Evolutionary conservation across 2,888 invertebrate species (phyloP).

Genomic region (Micoletzkya japonica): DNA sequence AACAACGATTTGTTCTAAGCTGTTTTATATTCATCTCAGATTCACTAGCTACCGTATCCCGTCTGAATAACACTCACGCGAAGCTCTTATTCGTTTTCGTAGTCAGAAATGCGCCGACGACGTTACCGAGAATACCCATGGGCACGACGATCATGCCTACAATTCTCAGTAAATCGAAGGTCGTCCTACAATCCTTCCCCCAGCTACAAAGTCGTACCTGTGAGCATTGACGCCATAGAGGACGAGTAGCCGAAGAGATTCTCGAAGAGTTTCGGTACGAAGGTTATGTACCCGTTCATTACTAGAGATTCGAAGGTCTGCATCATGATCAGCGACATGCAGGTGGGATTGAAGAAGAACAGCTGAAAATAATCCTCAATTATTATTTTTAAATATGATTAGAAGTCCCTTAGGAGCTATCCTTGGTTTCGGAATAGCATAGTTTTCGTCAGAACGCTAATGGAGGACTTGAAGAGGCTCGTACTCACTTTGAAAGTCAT

Average conservation of each 20-base stretch:
- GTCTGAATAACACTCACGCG: neutral
- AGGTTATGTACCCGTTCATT: slow-evolving; percentile 55
- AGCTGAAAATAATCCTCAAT: slow-evolving; percentile 29
- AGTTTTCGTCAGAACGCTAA: no score
- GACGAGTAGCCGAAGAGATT: slow-evolving; percentile 48
- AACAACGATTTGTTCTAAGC: neutral
- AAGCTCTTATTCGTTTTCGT: slow-evolving; percentile 7
- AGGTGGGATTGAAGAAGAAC: slow-evolving; percentile 40
- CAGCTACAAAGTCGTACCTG: slow-evolving; percentile 33
- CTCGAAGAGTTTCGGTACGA: slow-evolving; percentile 53
- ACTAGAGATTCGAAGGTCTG: slow-evolving; percentile 46
- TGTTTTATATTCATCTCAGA: neutral
- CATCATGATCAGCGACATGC: slow-evolving; percentile 45
- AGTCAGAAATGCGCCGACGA: slow-evolving; percentile 33
- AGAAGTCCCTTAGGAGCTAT: neutral
- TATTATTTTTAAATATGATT: neutral
- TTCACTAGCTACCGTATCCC: no score
- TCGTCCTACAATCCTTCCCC: neutral
- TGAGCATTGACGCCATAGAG: slow-evolving; percentile 40
- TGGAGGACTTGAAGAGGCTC: no score
- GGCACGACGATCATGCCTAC: slow-evolving; percentile 47
- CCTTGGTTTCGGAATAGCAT: neutral
- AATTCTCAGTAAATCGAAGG: slow-evolving; percentile 13
- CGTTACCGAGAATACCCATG: slow-evolving; percentile 42
- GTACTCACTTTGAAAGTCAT: slow-evolving; percentile 38